Evolutionary conservation across 1,140 invertebrate species (phyloP).

Genomic region (Dendrolimus kikuchii): DNA sequence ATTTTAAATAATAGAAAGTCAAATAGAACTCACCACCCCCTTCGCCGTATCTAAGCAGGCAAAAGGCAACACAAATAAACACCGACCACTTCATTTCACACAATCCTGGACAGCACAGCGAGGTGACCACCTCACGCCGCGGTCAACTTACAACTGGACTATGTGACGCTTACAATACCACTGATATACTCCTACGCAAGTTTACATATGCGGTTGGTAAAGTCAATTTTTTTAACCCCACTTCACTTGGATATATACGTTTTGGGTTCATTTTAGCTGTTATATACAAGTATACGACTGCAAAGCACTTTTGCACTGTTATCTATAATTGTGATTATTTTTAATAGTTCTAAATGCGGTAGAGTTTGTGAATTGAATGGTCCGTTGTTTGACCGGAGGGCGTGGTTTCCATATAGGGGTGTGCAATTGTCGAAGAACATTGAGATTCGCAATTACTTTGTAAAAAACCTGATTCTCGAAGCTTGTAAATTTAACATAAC

Average conservation of each 20-base stretch:
- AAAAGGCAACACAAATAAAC: constrained; percentile 31
- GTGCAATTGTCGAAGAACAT: too few relatives aligned
- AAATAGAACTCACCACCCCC: constrained; percentile 26
- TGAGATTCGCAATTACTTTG: too few relatives aligned
- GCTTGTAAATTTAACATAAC: too few relatives aligned
- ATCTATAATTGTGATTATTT: constrained; percentile 22
- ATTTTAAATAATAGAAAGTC: not conserved
- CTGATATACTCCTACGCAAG: constrained; percentile 23
- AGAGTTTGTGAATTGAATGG: constrained; percentile 11
- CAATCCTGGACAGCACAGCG: constrained; percentile 13
- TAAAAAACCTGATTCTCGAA: too few relatives aligned
- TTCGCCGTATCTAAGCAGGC: constrained; percentile 24
- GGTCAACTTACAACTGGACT: constrained; percentile 34
- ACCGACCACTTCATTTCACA: constrained; percentile 49
- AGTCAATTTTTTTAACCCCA: constrained; percentile 18
- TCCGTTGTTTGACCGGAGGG: constrained; percentile 8
- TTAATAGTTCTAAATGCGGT: constrained; percentile 17
- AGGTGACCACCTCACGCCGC: constrained; percentile 22
- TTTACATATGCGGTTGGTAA: constrained; percentile 16
- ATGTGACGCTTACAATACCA: constrained; percentile 24
- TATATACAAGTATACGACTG: not conserved
- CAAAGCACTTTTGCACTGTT: constrained; percentile 15
- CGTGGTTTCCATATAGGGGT: not conserved
- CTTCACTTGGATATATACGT: constrained; percentile 5
- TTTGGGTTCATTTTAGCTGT: too few relatives aligned